Evolutionary conservation across 2,797 vertebrate species (phyloP), one percentile per base, ranked within the genome.

Genomic region (Phataginus tricuspis): DNA sequence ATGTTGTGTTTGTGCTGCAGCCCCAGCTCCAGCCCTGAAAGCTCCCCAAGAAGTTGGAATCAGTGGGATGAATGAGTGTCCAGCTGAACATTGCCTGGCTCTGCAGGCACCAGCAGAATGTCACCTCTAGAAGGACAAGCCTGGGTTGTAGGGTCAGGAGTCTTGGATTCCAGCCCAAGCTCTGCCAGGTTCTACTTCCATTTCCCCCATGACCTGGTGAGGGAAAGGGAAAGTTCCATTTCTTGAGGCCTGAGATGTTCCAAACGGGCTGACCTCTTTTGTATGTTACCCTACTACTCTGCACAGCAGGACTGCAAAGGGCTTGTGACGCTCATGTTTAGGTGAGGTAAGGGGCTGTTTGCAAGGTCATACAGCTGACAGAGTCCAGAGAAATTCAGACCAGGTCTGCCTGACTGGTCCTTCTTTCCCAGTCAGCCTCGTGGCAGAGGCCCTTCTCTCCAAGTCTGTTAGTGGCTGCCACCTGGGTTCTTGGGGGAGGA

Each of bases 201-300:
- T 51, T 61, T 69, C 42, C n/a, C 34, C 34, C 18, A 2, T 53
- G 64, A 19, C 10, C 61, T 39, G 23, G 23, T 57, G 51, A 92
- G 29, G 88, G 39, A 72, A 59, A 55, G 19, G 25, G 63, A 75
- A 80, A 23, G 10, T 42, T 8, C 25, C 15, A 59, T 66, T 74
- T 86, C 21, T 39, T 12, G 34, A 82, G 53, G 66, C 12, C n/a
- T 53, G 9, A 37, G 15, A 2, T 23, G 18, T 86, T 21, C 16
- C 15, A 9, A n/a, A 53, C 7, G 18, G 7, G 3, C 8, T 23
- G 23, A 16, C 51, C 37, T 69, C 42, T 45, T 85, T 53, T 0
- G 2, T 11, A 25, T 3, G 8, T 8, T 4, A 29, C 39, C 51
- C 39, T 2, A 7, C 37, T 25, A 1, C 5, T 64, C 29, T 31